Conservation (phyloP, 2,888 invertebrate species). For the Ormyrus pomaceus region DNA sequence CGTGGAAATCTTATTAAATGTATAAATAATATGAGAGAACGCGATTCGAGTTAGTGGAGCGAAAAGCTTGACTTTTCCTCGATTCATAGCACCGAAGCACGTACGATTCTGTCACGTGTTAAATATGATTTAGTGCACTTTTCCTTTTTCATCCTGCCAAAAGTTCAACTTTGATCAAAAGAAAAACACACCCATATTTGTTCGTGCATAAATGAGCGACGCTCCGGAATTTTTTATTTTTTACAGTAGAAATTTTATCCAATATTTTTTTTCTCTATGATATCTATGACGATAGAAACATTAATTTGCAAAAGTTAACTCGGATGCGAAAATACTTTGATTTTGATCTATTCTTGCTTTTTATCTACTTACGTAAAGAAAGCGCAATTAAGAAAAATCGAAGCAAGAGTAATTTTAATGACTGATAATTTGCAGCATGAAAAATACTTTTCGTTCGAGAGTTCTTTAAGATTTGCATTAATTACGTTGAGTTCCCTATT, state of each 20-base stretch:
- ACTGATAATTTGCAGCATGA: too few relatives aligned
- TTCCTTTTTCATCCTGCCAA: background rate
- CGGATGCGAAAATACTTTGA: too few relatives aligned
- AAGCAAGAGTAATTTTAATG: too few relatives aligned
- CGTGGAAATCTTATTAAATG: too few relatives aligned
- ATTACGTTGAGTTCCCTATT: slow-evolving; percentile 36
- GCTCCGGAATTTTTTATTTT: too few relatives aligned
- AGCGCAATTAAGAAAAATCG: too few relatives aligned
- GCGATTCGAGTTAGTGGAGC: slow-evolving; percentile 1
- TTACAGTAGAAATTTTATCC: slow-evolving; percentile 2
- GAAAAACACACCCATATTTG: background rate
- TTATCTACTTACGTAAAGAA: too few relatives aligned
- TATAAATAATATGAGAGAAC: background rate
- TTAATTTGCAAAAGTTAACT: too few relatives aligned
- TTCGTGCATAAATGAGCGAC: background rate
- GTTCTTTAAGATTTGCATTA: slow-evolving; percentile 42
- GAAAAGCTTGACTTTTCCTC: slow-evolving; percentile 32
- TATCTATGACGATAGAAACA: too few relatives aligned
- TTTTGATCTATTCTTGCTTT: too few relatives aligned
- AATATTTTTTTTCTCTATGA: background rate
- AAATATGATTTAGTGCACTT: slow-evolving; percentile 43
- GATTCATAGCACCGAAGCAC: slow-evolving; percentile 34
- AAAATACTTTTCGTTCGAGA: too few relatives aligned
- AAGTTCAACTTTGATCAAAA: slow-evolving; percentile 14
- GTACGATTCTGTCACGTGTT: slow-evolving; percentile 32